These are phyloP conservation scores for Myodes glareolus DNA, from an alignment of 2,113 vertebrate species.

Conservation along the genomic window DNA sequence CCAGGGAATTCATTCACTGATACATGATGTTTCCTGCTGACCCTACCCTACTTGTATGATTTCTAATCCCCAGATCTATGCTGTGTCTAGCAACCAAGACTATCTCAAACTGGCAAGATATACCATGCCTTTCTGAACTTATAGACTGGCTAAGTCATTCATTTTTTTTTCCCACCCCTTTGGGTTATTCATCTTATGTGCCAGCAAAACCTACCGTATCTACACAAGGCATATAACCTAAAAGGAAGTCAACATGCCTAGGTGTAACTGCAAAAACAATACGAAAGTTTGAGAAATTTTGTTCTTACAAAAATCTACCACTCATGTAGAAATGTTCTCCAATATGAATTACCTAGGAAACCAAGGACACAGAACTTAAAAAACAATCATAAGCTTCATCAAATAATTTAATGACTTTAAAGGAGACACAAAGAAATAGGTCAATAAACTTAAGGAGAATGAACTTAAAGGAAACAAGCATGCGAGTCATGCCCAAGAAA, in stretches of 20 bases:
- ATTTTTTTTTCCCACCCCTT: no score
- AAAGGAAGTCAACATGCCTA: background rate
- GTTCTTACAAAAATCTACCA: no score
- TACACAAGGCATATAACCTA: background rate
- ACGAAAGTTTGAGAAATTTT: background rate
- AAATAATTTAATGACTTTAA: background rate
- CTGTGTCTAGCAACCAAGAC: background rate
- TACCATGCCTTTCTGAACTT: background rate
- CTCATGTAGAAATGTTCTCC: no score
- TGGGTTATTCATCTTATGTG: background rate
- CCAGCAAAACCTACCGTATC: background rate
- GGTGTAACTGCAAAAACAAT: background rate
- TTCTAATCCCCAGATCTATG: background rate
- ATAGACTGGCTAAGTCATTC: background rate
- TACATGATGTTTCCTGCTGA: background rate
- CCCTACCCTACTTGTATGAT: background rate
- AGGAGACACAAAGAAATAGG: background rate
- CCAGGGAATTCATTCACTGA: background rate
- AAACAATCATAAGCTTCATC: background rate
- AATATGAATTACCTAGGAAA: background rate
- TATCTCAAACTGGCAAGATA: background rate
- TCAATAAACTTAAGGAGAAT: background rate
- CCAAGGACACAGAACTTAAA: background rate
- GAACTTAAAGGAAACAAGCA: background rate
- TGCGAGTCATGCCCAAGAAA: background rate